Base-by-base conservation (phyloP, 2,113 vertebrate species). In the Clupea harengus region DNA sequence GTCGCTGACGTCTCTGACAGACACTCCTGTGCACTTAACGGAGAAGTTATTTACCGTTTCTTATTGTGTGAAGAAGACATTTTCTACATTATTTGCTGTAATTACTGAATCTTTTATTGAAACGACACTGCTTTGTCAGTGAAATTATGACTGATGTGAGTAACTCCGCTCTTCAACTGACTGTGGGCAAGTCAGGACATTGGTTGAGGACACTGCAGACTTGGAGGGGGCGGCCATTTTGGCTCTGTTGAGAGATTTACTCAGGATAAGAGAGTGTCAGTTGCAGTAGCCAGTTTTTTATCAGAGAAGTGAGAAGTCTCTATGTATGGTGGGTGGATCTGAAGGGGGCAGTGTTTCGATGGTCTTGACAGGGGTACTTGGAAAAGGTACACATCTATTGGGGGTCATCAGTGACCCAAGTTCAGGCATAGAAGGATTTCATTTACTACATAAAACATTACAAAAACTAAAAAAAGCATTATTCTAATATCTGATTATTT, bases 401-500 rank as follows among this genome's bases (percentile, higher is more conserved):
- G 25, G 39, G 13, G 72, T 78, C 54, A 60, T 60, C 54, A 8
- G 64, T 67, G 22, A 67, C 72, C 72, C 72, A 78, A 44, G 72
- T 67, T 44, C 9, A 78, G 28, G 72, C 72, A 78, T 32, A 78
- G 72, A 78, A 32, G 72, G 72, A 78, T 78, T 78, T 39, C 28
- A 39, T 32, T 32, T 78, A 17, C 72, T 78, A 44, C 72, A 44
- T 32, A 72, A 5, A 78, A 32, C 10, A 15, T 39, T 78, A 78
- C 28, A 32, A 17, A 78, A 1, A 39, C 25, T 17, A 3, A 78
- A 78, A 78, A 78, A 78, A 89, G 84, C 78, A 80, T 52, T 72
- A 85, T 81, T 20, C 52, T 85, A 60, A 50, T 67, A 72, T 85
- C 54, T 83, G 72, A 32, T 78, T 83, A 67, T 67, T 67, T 78